Evolutionary conservation across 2,797 vertebrate genomes (phyloP), one percentile per base, ranked within the genome.

Genomic region (Hypotaenidia okinawae): DNA sequence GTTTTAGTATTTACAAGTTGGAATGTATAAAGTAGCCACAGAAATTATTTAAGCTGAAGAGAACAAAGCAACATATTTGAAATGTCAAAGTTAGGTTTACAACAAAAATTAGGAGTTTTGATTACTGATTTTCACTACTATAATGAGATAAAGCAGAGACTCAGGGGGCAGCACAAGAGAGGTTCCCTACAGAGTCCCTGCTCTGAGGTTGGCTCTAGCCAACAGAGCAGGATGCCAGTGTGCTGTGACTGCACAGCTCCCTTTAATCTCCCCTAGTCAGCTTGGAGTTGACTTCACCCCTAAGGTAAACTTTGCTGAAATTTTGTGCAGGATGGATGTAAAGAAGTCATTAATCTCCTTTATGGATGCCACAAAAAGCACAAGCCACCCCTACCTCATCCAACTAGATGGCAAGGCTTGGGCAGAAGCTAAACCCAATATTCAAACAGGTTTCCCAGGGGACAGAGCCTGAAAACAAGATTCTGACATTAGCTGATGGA

Each of bases 391-490:
- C 35, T 37, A 55, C 13, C n/a, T 41, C 13, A 37, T 67, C 13
- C 80, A 84, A 54, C 61, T 90, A 90, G 92, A 80, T 87, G 72
- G 85, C 58, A 86, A 68, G 45, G 39, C 66, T 84, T 35, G 54
- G 83, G 73, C 73, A 86, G 80, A 86, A 78, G 73, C 69, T 78
- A 63, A 84, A 70, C 35, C 33, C 54, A 12, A 2, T 13, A 23
- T 63, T 74, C 52, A 88, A 33, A 74, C 49, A 52, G 35, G 39
- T 74, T 85, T 94, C 83, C 83, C 86, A 27, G 37, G 37, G 72
- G 39, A 90, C 32, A 80, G 76, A n/a, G 76, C 43, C 83, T 91
- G 88, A 33, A 88, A 94, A 91, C 58, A 90, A 78, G 76, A 61
- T 64, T 49, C 0, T 0, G 39, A 68, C 74, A 41, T 91, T 57